Evolutionary conservation across 2,797 vertebrate species (phyloP).

Genomic region (Hapalemur alaotrensis): DNA sequence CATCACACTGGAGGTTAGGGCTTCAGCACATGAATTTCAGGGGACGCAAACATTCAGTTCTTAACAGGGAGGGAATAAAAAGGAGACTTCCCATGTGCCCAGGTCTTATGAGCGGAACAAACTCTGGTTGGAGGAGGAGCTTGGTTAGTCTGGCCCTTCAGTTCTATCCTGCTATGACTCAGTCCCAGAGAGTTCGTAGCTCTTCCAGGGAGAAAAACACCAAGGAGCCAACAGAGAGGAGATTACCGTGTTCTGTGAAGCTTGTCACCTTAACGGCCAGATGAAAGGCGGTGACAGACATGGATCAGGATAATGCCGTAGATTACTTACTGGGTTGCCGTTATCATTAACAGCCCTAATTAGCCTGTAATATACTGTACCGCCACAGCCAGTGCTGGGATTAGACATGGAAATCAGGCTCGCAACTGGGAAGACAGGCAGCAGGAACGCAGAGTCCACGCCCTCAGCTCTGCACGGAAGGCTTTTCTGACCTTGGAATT

Average conservation of each 20-base stretch:
- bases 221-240: slow-evolving; percentile 47
- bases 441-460: slow-evolving; percentile 52
- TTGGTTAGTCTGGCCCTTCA: neutral
- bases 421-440: slow-evolving; percentile 28
- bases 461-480: neutral
- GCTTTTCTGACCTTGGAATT: neutral
- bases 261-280: slow-evolving; percentile 82
- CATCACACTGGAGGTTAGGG: neutral
- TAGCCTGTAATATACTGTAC: slow-evolving; percentile 82
- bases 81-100: neutral
- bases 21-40: neutral
- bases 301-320: slow-evolving; percentile 79
- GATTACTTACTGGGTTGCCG: slow-evolving; percentile 80
- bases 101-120: neutral
- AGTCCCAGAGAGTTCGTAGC: neutral
- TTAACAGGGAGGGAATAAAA: neutral
- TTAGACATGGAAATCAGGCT: slow-evolving; percentile 72
- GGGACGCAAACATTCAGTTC: neutral
- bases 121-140: neutral
- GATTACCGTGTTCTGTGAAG: slow-evolving; percentile 71
- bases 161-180: neutral
- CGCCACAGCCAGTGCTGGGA: slow-evolving; percentile 59
- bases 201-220: neutral
- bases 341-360: slow-evolving; percentile 86
- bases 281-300: slow-evolving; percentile 84